phyloP scores from a whole-genome alignment of 2,888 invertebrate genomes.

The Dicranocentrus wangi region DNA sequence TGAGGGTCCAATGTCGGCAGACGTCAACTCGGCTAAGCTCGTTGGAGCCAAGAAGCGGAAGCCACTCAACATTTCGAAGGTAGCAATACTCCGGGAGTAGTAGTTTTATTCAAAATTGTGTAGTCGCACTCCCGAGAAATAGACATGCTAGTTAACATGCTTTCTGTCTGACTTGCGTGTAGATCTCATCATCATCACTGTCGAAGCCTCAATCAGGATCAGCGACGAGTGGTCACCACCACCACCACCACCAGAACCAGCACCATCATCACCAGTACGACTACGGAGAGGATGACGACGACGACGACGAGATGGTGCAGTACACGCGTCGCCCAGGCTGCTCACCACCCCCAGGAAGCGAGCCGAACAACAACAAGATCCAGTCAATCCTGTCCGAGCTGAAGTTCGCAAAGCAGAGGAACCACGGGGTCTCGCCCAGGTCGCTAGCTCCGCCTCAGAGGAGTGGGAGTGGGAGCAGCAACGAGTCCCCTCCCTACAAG shows the following conservation, averaged over 20 bases:
- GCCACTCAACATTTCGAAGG: conserved; percentile 69
- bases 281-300: neutral
- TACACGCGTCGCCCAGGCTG: too few species aligned
- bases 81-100: too few species aligned
- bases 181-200: too few species aligned
- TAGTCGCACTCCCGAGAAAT: too few species aligned
- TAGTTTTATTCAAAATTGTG: too few species aligned
- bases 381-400: conserved; percentile 68
- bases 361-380: conserved; percentile 63
- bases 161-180: too few species aligned
- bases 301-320: neutral
- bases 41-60: conserved; percentile 70
- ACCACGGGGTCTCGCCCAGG: neutral
- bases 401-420: conserved; percentile 66
- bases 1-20: too few species aligned
- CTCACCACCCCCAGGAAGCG: neutral
- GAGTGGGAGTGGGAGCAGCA: neutral
- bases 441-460: neutral
- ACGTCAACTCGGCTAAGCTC: too few species aligned
- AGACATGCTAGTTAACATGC: too few species aligned
- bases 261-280: neutral
- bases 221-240: too few species aligned
- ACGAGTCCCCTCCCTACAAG: neutral
- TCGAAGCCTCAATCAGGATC: too few species aligned
- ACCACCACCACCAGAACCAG: neutral